Evolutionary conservation across 2,888 invertebrate genomes (phyloP).

Genomic region (Villa cingulata): DNA sequence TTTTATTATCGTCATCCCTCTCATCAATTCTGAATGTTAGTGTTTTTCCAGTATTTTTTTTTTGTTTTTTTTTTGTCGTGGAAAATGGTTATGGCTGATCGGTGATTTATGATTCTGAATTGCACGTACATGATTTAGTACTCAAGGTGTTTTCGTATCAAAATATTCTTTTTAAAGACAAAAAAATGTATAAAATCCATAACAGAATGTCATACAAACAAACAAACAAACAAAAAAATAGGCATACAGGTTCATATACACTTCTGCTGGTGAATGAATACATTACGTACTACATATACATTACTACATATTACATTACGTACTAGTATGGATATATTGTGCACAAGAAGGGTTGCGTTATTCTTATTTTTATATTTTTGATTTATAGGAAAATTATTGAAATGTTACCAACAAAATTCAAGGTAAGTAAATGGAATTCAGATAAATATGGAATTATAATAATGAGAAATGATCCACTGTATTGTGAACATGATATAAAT

Average conservation of each 20-base stretch:
- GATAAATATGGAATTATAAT: neutral
- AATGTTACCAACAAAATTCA: neutral
- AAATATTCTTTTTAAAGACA: too few species aligned
- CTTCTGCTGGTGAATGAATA: too few species aligned
- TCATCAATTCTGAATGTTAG: neutral
- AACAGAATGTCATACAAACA: too few species aligned
- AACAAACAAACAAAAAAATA: too few species aligned
- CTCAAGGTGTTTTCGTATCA: conserved; percentile 5
- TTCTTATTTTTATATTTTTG: neutral
- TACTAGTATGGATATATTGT: too few species aligned
- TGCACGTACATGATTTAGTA: conserved; percentile 14
- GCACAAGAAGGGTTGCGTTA: neutral
- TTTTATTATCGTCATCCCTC: neutral
- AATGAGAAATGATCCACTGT: neutral
- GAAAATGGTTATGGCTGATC: conserved; percentile 11
- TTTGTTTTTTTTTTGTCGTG: neutral
- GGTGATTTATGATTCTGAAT: conserved; percentile 13
- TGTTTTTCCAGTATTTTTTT: too few species aligned
- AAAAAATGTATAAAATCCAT: too few species aligned
- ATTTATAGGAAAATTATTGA: neutral
- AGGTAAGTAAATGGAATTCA: neutral
- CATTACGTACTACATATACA: too few species aligned
- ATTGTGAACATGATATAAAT: too few species aligned
- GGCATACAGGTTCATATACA: too few species aligned
- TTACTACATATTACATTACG: too few species aligned